Evolutionary conservation across 1,140 invertebrate species (phyloP).

Genomic region (Bicyclus anynana): DNA sequence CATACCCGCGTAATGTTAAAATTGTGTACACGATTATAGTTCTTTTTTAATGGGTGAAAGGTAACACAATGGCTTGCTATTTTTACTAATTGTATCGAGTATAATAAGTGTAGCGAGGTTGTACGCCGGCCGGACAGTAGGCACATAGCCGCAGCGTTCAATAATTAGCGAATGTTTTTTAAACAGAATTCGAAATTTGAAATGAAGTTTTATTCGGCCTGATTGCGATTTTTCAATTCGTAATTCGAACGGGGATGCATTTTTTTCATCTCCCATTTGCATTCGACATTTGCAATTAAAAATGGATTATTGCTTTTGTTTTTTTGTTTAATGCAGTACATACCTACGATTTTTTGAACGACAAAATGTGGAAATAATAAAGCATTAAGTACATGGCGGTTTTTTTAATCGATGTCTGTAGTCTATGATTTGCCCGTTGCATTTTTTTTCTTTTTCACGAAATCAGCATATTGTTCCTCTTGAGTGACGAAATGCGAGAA

Average conservation of each 20-base stretch:
- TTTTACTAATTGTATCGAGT: constrained; percentile 19
- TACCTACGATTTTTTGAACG: constrained; percentile 10
- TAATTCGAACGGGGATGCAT: constrained; percentile 45
- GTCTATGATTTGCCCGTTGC: constrained; percentile 16
- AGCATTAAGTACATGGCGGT: not conserved
- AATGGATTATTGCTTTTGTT: constrained; percentile 42
- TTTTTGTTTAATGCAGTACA: constrained; percentile 29
- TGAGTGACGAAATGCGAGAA: no score
- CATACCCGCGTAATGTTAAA: constrained; percentile 32
- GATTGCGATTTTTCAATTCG: constrained; percentile 65
- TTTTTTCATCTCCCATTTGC: constrained; percentile 37
- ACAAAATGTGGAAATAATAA: constrained; percentile 12
- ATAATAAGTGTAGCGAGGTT: constrained; percentile 8
- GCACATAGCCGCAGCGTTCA: constrained; percentile 50
- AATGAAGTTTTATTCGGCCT: constrained; percentile 69
- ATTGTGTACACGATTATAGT: constrained; percentile 39
- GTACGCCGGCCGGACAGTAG: constrained; percentile 46
- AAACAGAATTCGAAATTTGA: constrained; percentile 70
- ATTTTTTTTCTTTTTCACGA: not conserved
- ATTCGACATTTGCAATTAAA: constrained; percentile 43
- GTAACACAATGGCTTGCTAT: constrained; percentile 33
- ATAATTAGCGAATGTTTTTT: constrained; percentile 75
- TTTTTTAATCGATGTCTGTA: not conserved
- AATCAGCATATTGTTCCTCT: no score
- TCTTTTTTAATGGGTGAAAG: constrained; percentile 26